Evolutionary conservation across 1,140 invertebrate species (phyloP).

Genomic region (Hylaeus anthracinus): DNA sequence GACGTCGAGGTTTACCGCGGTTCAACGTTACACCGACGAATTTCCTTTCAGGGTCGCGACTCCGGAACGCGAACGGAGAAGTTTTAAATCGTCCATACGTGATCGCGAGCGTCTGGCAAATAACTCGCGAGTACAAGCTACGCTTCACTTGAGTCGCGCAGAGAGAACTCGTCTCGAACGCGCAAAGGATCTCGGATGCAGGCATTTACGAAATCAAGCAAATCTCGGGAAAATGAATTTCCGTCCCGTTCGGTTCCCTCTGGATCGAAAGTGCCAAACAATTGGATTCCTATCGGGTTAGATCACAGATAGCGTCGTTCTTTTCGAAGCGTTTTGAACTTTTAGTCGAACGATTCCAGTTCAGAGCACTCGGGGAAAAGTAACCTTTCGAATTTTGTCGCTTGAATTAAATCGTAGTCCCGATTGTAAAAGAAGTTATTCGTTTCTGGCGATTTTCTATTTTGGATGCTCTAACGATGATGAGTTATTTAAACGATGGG

Average conservation of each 20-base stretch:
- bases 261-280: not conserved
- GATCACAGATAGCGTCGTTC: not conserved
- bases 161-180: not conserved
- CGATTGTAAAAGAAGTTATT: not conserved
- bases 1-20: not conserved
- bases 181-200: not conserved
- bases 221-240: conserved; percentile 38
- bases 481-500: too few relatives aligned
- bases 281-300: not conserved
- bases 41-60: conserved; percentile 31
- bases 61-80: conserved; percentile 34
- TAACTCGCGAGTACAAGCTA: not conserved
- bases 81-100: conserved; percentile 59
- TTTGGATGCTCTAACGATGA: too few relatives aligned
- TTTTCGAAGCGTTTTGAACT: not conserved
- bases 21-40: conserved; percentile 14
- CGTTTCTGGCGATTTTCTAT: not conserved
- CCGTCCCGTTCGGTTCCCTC: not conserved
- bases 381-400: not conserved
- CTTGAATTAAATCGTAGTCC: conserved; percentile 18
- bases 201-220: not conserved
- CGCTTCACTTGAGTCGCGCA: conserved; percentile 3
- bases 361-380: too few relatives aligned
- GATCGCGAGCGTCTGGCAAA: conserved; percentile 38
- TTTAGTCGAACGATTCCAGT: not conserved